Percentiles rank a stretch among this genome's conserved stretches.
These are phyloP conservation scores for Centropus bengalensis DNA, from an alignment of 2,113 vertebrate genomes.

Conservation along the genomic window DNA sequence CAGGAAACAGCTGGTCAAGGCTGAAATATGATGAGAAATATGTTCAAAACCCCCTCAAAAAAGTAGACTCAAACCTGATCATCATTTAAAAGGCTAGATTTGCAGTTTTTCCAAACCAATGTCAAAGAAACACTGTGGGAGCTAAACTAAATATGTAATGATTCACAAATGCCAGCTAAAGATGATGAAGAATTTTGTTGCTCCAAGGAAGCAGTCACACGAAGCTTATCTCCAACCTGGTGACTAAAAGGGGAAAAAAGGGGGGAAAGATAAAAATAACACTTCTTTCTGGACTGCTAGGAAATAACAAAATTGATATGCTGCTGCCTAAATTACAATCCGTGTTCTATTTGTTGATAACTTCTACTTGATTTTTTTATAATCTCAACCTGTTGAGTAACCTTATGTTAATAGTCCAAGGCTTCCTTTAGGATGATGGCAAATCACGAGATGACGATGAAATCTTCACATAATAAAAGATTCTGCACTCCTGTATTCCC, in stretches of 20 bases:
- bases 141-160: background rate
- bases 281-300: background rate
- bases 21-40: background rate
- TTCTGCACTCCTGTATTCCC: background rate
- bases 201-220: background rate
- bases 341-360: background rate
- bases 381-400: background rate
- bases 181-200: background rate
- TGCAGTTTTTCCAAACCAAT: background rate
- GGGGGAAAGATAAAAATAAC: background rate
- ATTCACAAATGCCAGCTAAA: background rate
- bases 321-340: background rate
- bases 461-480: background rate
- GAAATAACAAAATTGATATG: background rate
- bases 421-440: background rate
- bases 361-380: background rate
- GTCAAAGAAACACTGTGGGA: background rate
- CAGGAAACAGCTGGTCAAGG: conserved; percentile 68
- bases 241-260: background rate
- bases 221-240: background rate
- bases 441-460: background rate
- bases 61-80: background rate
- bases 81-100: background rate
- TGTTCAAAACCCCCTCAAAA: background rate
- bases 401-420: background rate